phyloP scores from a whole-genome alignment of 2,113 vertebrate genomes.

The Bufo gargarizans region DNA sequence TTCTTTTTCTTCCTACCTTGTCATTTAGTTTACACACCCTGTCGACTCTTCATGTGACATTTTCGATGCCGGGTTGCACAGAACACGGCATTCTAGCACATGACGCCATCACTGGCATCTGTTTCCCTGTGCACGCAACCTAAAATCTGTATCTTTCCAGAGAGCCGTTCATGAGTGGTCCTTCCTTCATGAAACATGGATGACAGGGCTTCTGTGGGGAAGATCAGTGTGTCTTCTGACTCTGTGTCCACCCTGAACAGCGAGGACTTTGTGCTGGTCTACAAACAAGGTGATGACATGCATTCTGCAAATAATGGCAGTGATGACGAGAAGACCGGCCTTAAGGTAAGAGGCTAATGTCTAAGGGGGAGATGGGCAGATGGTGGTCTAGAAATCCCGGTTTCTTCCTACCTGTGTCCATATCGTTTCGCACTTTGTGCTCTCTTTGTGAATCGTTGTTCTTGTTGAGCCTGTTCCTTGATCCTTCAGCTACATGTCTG shows the following conservation, averaged over 20 bases:
- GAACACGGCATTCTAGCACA: background rate
- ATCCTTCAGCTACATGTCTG: background rate
- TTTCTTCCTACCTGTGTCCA: background rate
- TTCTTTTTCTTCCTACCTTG: background rate
- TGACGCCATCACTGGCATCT: background rate
- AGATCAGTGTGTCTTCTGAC: constrained; percentile 99
- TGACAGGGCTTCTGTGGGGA: constrained; percentile 99
- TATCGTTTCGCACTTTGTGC: background rate
- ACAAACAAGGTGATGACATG: constrained; percentile 96
- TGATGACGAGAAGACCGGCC: constrained; percentile 98
- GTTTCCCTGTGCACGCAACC: background rate
- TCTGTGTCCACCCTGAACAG: constrained; percentile 99
- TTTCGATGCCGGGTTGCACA: background rate
- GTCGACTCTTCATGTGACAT: background rate
- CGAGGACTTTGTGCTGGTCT: constrained; percentile 99
- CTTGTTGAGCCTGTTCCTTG: constrained; percentile 12
- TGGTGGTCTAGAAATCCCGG: background rate
- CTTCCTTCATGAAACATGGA: constrained; percentile 97
- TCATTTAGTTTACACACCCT: constrained; percentile 14
- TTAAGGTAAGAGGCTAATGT: constrained; percentile 89
- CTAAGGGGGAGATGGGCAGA: background rate
- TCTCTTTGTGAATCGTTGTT: background rate
- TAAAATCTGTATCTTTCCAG: constrained; percentile 72
- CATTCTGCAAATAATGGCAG: constrained; percentile 98
- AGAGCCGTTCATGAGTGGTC: constrained; percentile 93